Base-by-base conservation (phyloP, 2,113 vertebrate genomes). In the Grammomys surdaster region DNA sequence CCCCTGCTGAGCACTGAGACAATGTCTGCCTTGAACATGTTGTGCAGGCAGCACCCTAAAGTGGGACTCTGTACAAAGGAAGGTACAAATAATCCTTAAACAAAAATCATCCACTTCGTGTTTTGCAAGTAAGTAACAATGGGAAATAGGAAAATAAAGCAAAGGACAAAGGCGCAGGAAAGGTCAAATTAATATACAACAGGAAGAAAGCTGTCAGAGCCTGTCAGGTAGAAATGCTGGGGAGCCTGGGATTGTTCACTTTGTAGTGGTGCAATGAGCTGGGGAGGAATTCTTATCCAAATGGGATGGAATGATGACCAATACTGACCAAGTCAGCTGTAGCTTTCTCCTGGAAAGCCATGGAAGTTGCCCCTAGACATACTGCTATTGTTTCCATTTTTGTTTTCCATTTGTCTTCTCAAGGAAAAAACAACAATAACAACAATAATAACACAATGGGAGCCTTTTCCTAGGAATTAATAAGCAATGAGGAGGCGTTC, bases 111-210 rank as follows among this genome's bases (percentile, higher is more conserved):
- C n/a, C n/a, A 84, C 72, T 95, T 28, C 72, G 92, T 65, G 63
- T 8, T 85, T 7, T 14, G 10, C 26, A 48, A 24, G 72, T n/a
- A 54, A 95, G 46, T 63, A 51, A 70, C 92, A 14, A 33, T 8
- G 31, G 43, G 75, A 95, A 54, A 87, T 58, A 81, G 2, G 0
- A 93, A 4, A 98, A 96, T n/a, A 89, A 95, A 69, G 7, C 26
- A n/a, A 80, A 3, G 1, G 6, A 28, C 31, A 85, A 91, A 96
- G 97, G 1, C 13, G 7, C 36, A 96, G 88, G 5, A 84, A 51
- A 96, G 65, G 60, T 93, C 56, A 93, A 94, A n/a, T 17, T 58
- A 85, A 76, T 70, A 78, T 96, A 65, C 76, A 93, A 85, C 75
- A 94, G 22, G 58, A 63, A 75, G 94, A 96, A 28, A 70, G 26